A percentile compares a stretch with the other conserved stretches of the same genome.
These are phyloP conservation scores for Sebastes kiyomatsui DNA, from an alignment of 2,797 vertebrate species.

Conservation along the genomic window DNA sequence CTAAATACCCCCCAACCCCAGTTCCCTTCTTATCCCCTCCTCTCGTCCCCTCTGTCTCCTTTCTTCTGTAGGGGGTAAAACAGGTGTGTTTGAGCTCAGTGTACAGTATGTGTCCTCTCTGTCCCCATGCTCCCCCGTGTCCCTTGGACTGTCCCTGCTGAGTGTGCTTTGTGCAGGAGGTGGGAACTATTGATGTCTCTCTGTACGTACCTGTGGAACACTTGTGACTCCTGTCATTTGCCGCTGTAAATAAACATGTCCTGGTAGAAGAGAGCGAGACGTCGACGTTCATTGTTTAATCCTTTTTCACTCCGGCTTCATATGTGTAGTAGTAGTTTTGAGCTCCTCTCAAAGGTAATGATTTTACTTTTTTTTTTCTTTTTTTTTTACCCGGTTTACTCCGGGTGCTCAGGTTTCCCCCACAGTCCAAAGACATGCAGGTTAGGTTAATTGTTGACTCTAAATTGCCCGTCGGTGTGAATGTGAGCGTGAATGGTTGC, in stretches of 20 bases:
- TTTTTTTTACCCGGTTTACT: too few species aligned
- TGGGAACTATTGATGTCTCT: conserved; percentile 80
- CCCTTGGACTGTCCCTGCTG: conserved; percentile 67
- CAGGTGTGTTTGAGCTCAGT: conserved; percentile 80
- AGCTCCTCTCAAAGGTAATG: neutral
- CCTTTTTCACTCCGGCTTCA: neutral
- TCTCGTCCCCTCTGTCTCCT: conserved; percentile 25
- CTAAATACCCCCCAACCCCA: neutral
- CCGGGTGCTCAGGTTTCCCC: too few species aligned
- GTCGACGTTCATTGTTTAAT: conserved; percentile 22
- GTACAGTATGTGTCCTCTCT: conserved; percentile 77
- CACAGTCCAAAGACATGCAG: too few species aligned
- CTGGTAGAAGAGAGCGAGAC: conserved; percentile 78
- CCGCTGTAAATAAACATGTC: conserved; percentile 87
- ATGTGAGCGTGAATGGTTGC: too few species aligned
- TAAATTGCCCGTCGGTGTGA: too few species aligned
- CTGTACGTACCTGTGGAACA: conserved; percentile 82
- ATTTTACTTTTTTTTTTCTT: too few species aligned
- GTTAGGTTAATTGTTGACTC: too few species aligned
- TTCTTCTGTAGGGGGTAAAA: conserved; percentile 62
- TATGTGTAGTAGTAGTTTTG: neutral
- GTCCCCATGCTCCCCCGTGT: conserved; percentile 53
- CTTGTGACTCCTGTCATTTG: conserved; percentile 83
- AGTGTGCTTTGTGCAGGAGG: conserved; percentile 78
- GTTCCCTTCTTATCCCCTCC: neutral